phyloP scores from a whole-genome alignment of 2,113 vertebrate species.

The Craseonycteris thonglongyai region DNA sequence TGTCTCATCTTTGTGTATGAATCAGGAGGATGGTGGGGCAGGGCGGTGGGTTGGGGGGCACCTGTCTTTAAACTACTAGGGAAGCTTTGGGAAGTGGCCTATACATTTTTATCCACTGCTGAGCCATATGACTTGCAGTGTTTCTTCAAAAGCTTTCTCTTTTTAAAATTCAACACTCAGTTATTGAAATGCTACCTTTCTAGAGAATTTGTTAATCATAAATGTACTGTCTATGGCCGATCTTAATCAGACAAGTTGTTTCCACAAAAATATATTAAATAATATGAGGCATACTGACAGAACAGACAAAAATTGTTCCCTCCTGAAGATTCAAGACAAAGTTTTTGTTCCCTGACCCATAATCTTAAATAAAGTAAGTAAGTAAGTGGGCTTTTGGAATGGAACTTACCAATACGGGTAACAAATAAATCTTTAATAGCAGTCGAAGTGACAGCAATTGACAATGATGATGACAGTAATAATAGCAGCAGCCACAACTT shows the following conservation, averaged over 20 bases:
- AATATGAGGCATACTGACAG: background rate
- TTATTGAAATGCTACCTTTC: background rate
- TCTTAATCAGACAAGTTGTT: background rate
- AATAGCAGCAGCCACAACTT: background rate
- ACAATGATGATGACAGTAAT: background rate
- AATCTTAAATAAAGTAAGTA: background rate
- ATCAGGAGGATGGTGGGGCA: background rate
- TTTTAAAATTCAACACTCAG: background rate
- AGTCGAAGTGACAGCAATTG: background rate
- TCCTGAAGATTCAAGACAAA: background rate
- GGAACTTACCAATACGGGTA: background rate
- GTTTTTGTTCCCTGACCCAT: background rate
- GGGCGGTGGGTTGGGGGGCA: background rate
- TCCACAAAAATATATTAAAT: background rate
- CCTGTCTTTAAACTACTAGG: background rate
- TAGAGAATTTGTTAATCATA: slow-evolving; percentile 18
- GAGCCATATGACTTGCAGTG: background rate
- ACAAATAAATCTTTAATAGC: background rate
- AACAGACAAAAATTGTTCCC: background rate
- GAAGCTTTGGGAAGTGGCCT: background rate
- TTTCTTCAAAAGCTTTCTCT: background rate
- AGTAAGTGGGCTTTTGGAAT: background rate
- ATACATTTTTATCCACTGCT: background rate
- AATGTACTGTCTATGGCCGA: background rate
- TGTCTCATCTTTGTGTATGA: background rate